A percentile compares a stretch with the other conserved stretches of the same genome.
These are phyloP conservation scores for Sardinella longiceps DNA, from an alignment of 2,797 vertebrate genomes.

Conservation along the genomic window DNA sequence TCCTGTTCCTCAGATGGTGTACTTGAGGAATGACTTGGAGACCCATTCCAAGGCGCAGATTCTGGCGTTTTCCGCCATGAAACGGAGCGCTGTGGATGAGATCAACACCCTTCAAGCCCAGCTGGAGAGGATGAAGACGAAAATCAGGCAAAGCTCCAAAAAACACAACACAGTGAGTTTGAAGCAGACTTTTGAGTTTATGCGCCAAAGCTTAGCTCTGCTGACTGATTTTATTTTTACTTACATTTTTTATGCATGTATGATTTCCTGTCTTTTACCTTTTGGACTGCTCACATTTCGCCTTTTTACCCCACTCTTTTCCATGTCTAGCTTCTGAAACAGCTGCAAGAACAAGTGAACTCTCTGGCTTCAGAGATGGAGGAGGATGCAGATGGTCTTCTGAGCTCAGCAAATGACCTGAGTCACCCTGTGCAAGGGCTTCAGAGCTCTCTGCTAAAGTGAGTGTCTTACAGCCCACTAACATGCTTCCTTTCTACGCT, in stretches of 20 bases:
- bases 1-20: constrained; percentile 76
- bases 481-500: neutral
- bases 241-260: neutral
- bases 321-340: constrained; percentile 66
- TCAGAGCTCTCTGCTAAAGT: constrained; percentile 79
- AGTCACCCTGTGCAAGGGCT: constrained; percentile 66
- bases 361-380: constrained; percentile 70
- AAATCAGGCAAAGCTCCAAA: constrained; percentile 67
- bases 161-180: constrained; percentile 72
- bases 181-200: neutral
- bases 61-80: constrained; percentile 68
- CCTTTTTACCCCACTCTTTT: neutral
- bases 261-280: neutral
- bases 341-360: constrained; percentile 79
- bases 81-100: constrained; percentile 60
- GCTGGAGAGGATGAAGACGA: constrained; percentile 73
- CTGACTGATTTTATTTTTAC: neutral
- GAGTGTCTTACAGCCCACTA: constrained; percentile 51
- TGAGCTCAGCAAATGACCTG: constrained; percentile 68
- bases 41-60: constrained; percentile 71
- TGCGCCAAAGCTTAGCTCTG: neutral
- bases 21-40: constrained; percentile 79
- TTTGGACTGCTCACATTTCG: neutral
- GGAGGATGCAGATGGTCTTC: constrained; percentile 71
- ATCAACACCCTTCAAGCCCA: constrained; percentile 74